Evolutionary conservation across 2,888 invertebrate genomes (phyloP), one percentile per base, ranked within the genome.

Genomic region (Drosophila suboccidentalis): DNA sequence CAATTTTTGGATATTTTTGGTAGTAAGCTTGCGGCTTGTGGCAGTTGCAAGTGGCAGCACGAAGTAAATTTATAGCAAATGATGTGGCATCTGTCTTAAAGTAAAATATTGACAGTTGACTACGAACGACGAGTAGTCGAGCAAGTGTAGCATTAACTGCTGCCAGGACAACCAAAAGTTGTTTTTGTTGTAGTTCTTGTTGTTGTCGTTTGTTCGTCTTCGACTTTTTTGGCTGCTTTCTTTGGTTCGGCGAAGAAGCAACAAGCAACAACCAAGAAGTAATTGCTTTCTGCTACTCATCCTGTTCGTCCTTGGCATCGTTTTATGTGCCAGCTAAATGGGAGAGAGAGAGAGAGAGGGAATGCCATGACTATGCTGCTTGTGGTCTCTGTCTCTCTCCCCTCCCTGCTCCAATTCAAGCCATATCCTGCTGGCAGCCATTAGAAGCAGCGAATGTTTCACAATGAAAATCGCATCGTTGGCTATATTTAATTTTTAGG

Each of bases 31-130:
- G 44, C 22, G 13, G 13, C 29, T 29, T 54, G 49, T 6, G 13
- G 19, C 8, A 44, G 44, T 34, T 57, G 19, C 17, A 38, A 43
- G 38, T 43, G 51, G 71, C 58, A 59, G 60, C 71, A 69, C 57
- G 67, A 61, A 88, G 76, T 87, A 74, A 90, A 90, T 87, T 87
- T 87, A 90, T 88, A 71, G 90, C 86, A 88, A 57, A 88, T 90
- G 84, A 87, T 86, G 90, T 88, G 75, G 69, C 64, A 61, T 50
- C 67, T 75, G 86, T 81, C 90, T 87, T 87, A 78, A 87, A 87
- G 87, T 87, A 81, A 90, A 87, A 89, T 87, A 87, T 89, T 90
- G 87, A 87, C 87, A 87, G 87, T 89, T 87, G 87, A 87, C 82
- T 57, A 17, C 13, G 19, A 19, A 36, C 32, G 19, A 34, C 1